phyloP scores from a whole-genome alignment of 2,113 vertebrate species.

The Equus przewalskii region DNA sequence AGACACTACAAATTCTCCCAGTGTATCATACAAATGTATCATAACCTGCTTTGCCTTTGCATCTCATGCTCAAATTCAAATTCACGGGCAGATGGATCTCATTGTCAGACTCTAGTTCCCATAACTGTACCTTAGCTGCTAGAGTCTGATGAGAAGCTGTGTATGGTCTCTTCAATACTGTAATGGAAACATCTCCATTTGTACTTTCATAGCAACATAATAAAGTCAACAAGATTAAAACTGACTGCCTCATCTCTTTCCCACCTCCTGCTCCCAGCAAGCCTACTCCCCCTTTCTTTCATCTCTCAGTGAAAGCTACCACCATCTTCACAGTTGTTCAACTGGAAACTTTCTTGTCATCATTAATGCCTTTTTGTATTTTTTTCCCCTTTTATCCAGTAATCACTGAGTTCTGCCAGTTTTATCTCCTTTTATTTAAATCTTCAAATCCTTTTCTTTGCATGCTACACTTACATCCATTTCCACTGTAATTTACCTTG shows the following conservation, averaged over 20 bases:
- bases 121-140: neutral
- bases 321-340: neutral
- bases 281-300: neutral
- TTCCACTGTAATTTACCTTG: slow-evolving; percentile 33
- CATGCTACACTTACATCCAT: neutral
- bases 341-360: neutral
- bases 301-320: neutral
- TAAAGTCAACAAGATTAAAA: neutral
- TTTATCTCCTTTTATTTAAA: slow-evolving; percentile 26
- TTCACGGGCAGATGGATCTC: neutral
- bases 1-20: neutral
- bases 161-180: neutral
- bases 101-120: neutral
- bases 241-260: neutral
- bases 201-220: neutral
- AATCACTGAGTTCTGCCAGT: neutral
- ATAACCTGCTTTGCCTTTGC: neutral
- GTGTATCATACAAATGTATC: accelerated
- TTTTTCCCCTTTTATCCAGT: neutral
- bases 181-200: neutral
- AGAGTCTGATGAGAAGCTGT: neutral
- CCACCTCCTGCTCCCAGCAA: neutral
- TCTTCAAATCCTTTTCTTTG: slow-evolving; percentile 10
- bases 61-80: neutral
- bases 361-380: neutral